Percentiles rank a stretch among this genome's conserved stretches.
phyloP scores from a whole-genome alignment of 2,888 invertebrate species.

The Drosophila kokeensis region DNA sequence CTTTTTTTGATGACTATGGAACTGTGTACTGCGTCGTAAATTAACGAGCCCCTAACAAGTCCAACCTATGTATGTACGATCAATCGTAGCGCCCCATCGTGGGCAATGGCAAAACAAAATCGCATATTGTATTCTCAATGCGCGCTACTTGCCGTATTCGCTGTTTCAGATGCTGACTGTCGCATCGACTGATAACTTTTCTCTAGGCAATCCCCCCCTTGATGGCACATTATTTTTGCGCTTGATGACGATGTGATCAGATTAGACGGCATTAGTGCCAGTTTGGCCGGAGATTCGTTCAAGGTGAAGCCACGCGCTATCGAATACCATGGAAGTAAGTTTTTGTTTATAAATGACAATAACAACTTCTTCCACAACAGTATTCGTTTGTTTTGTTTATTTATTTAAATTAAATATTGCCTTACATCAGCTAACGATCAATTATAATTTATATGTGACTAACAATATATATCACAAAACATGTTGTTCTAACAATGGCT shows the following conservation, averaged over 20 bases:
- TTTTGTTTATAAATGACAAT: not conserved
- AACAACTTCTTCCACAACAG: not conserved
- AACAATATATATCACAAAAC: not conserved
- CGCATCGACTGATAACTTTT: slow-evolving; percentile 68
- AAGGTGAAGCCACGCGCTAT: slow-evolving; percentile 49
- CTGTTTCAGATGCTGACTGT: slow-evolving; percentile 26
- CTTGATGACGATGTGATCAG: slow-evolving; percentile 69
- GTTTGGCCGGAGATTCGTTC: slow-evolving; percentile 39
- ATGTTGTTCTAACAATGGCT: not conserved
- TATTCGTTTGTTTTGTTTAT: not conserved
- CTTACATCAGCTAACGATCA: not conserved
- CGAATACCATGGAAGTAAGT: not conserved
- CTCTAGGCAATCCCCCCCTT: slow-evolving; percentile 77
- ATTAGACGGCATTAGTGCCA: slow-evolving; percentile 53
- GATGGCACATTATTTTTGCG: slow-evolving; percentile 74
- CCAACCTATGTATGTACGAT: slow-evolving; percentile 13
- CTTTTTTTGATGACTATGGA: slow-evolving; percentile 29
- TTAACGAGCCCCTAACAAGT: slow-evolving; percentile 44
- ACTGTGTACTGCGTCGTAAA: slow-evolving; percentile 40
- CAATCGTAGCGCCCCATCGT: slow-evolving; percentile 46
- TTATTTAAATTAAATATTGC: not conserved
- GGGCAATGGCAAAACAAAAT: slow-evolving; percentile 25
- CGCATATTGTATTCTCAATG: slow-evolving; percentile 5
- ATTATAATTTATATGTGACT: not conserved
- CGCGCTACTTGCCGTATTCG: not conserved